Percentiles rank a stretch among this genome's conserved stretches.
These are phyloP conservation scores for Drosophila nr. fundita DNA, from an alignment of 2,888 invertebrate genomes.

Conservation along the genomic window DNA sequence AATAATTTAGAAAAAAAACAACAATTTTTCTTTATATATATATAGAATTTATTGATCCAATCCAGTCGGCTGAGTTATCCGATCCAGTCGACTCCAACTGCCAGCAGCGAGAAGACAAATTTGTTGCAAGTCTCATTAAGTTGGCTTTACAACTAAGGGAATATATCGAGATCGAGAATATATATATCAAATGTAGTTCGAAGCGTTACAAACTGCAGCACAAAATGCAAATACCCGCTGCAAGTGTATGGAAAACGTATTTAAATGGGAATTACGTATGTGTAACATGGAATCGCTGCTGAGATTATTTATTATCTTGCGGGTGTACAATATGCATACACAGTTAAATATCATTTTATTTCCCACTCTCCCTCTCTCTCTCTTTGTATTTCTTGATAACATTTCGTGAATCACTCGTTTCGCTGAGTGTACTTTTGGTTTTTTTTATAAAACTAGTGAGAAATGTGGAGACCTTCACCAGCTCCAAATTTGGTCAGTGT, in stretches of 20 bases:
- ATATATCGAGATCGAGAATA: background rate
- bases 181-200: background rate
- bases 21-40: background rate
- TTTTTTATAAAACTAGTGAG: slow-evolving; percentile 13
- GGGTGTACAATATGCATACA: background rate
- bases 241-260: background rate
- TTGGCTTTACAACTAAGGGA: too few relatives aligned
- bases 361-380: background rate
- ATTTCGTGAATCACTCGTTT: background rate
- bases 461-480: slow-evolving; percentile 42
- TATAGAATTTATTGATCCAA: background rate
- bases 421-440: slow-evolving; percentile 9
- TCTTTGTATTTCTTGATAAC: background rate
- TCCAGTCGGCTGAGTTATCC: too few relatives aligned
- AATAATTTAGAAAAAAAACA: background rate
- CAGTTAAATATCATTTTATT: background rate
- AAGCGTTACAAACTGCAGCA: background rate
- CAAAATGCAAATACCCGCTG: background rate
- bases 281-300: background rate
- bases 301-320: slow-evolving; percentile 6
- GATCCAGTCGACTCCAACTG: background rate
- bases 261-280: slow-evolving; percentile 12
- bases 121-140: background rate
- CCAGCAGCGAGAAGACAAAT: background rate
- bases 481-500: slow-evolving; percentile 64